Base-by-base conservation (phyloP, 2,888 invertebrate species). In the Pandemis cinnamomeana region DNA sequence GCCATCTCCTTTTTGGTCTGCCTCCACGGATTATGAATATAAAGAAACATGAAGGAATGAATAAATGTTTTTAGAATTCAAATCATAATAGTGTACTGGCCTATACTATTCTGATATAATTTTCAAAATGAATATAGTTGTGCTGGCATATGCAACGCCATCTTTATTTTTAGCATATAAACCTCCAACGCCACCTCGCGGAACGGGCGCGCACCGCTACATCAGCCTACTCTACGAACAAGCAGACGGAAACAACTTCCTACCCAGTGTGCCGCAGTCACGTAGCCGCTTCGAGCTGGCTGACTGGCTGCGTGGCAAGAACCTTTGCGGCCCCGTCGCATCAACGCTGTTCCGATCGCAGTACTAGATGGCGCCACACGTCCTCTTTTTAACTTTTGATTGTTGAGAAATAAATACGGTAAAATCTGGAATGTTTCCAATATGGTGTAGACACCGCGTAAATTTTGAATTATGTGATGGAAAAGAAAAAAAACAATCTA, bases 101-200 rank as follows among this genome's bases (percentile, higher is more conserved):
- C 11, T 4, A 11, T 5, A 5, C 46, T 46, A 11, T 46, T 11
- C 11, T 46, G 46, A 46, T 44, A 44, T 44, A 8, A 8, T 44
- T 8, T 44, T 44, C 44, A 2, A 4, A 36, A 36, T 44, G 7
- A 44, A 44, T 6, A 44, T 44, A 44, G 46, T 11, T 46, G 46
- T 46, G 46, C 46, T 51, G 51, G 13, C n/a, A 51, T n/a, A n/a
- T 51, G 6, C 36, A 64, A 46, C 62, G 62, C 46, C 44, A 66
- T 48, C 44, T 60, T 41, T 46, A 10, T 62, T 60, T 67, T 78
- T 7, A 95, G 95, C 87, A 13, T 95, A 93, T 80, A 91, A 91
- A 71, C 85, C 91, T 6, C 95, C 94, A 84, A 80, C 89, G 85
- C 95, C 95, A 83, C 90, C 94, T 86, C 90, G 89, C 79, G 91